Evolutionary conservation across 2,113 vertebrate species (phyloP), one percentile per base, ranked within the genome.

Genomic region (Penelope pileata): DNA sequence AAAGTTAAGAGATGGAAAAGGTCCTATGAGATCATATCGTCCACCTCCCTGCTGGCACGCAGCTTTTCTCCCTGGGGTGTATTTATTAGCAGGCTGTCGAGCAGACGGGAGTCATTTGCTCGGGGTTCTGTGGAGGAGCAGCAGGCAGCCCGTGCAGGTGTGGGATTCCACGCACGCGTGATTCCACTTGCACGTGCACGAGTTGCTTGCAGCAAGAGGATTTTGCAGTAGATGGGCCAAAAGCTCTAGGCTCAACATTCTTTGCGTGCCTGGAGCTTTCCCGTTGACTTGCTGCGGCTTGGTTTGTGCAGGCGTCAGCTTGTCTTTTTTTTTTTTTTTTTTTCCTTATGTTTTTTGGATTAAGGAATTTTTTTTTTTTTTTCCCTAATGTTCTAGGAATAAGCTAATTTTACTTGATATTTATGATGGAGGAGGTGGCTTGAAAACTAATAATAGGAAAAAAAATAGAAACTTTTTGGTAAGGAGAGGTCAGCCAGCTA

Each of bases 1-100:
- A 94, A 95, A 95, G 63, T 30, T 88, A 42, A 94, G 92, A 69
- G 94, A 94, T 95, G 91, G 95, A 95, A 95, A 94, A 95, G 85
- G 72, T 93, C 90, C 90, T 77, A 4, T 96, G 94, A 94, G 94
- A 86, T 97, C 95, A 95, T 96, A 75, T 54, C 1, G 0, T 91
- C 78, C 94, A 51, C 94, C 89, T 94, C 95, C 96, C 78, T 91
- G 63, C 87, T 93, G 91, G 87, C 10, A 0, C 45, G 67, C 27
- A 34, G 3, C 21, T 63, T 19, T 74, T 66, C 72, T 90, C 90
- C 86, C 91, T 54, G 54, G 86, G 26, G 84, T 60, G 0, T 62
- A 11, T 58, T 87, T 90, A 60, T 93, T 40, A 58, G 23, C 3
- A 36, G 83, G 73, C 92, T 64, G 64, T 36, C 50, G 56, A 53